Evolutionary conservation across 2,113 vertebrate species (phyloP).

Genomic region (Microtus richardsoni): DNA sequence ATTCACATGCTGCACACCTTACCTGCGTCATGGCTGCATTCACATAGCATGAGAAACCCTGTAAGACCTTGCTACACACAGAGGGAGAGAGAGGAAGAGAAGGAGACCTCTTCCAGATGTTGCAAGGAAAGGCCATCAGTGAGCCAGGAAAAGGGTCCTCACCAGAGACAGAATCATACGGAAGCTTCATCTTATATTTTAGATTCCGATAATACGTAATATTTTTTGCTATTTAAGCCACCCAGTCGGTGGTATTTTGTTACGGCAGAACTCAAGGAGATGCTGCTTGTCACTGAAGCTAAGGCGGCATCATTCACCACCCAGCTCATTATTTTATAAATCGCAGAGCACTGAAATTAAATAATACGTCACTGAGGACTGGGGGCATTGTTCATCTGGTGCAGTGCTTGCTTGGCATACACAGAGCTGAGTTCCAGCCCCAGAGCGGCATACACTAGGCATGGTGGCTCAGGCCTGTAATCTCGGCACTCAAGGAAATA

Average conservation of each 20-base stretch:
- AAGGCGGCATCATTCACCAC: not conserved
- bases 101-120: not conserved
- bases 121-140: not conserved
- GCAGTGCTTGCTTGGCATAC: not conserved
- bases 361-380: not conserved
- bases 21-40: not conserved
- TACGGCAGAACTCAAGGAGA: not conserved
- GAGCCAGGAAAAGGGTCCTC: not conserved
- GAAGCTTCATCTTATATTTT: not conserved
- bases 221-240: not conserved
- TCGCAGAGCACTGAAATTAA: not conserved
- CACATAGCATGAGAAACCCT: not conserved
- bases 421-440: not conserved
- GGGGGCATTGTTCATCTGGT: not conserved
- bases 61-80: not conserved
- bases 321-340: not conserved
- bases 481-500: not conserved
- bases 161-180: not conserved
- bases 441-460: not conserved
- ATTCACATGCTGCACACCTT: not conserved
- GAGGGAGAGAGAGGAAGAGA: not conserved
- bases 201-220: not conserved
- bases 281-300: not conserved
- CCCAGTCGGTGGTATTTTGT: not conserved
- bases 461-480: not conserved